Conservation (phyloP, 2,113 vertebrate genomes). For the Turdus rufiventris region DNA sequence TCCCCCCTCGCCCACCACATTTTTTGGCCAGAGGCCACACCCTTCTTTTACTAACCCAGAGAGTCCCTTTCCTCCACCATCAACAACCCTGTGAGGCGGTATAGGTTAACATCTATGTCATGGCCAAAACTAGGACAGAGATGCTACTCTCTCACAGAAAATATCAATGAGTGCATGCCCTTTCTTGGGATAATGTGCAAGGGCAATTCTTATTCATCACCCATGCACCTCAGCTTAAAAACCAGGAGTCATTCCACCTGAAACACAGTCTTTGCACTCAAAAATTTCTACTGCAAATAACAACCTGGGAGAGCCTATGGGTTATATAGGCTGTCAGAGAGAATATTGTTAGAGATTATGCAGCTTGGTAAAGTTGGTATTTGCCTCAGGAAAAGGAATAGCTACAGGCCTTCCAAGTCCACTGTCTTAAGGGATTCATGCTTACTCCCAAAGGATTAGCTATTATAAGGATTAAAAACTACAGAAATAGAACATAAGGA, state of each 20-base stretch:
- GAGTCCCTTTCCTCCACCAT: neutral
- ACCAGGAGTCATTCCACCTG: neutral
- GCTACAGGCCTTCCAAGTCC: neutral
- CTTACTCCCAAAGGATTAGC: neutral
- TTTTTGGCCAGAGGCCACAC: neutral
- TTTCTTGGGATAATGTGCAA: neutral
- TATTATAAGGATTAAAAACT: neutral
- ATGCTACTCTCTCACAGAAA: neutral
- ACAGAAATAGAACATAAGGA: neutral
- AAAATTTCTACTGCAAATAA: neutral
- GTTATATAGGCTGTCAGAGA: neutral
- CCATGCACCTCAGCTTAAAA: neutral
- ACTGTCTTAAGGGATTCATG: neutral
- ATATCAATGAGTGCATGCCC: neutral
- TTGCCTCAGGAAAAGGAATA: neutral
- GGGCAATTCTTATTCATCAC: neutral
- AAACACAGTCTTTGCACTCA: neutral
- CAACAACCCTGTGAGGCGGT: neutral
- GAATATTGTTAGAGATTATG: neutral
- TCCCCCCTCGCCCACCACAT: accelerated
- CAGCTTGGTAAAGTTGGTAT: neutral
- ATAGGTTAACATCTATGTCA: neutral
- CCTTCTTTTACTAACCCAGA: neutral
- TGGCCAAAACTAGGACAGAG: neutral
- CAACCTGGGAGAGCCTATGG: neutral